Evolutionary conservation across 2,888 invertebrate species (phyloP), one percentile per base, ranked within the genome.

Genomic region (Chymomyza caudatula): DNA sequence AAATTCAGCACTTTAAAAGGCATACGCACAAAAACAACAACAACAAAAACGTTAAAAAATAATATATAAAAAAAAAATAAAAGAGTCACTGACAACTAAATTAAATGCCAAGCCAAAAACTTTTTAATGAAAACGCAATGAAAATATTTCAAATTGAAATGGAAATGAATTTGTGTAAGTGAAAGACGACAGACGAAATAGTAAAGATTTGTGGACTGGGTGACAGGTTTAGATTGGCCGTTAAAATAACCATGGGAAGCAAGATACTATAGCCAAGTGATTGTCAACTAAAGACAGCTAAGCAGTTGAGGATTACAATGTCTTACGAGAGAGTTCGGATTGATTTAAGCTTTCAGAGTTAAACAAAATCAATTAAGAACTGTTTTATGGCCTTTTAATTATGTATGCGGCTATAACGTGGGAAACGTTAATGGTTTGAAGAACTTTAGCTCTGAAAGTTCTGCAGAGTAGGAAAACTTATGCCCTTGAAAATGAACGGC

Each of bases 1-100:
- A 86, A 85, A 83, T 83, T 82, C 82, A 86, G 76, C 83, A 84
- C 82, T 84, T 81, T 58, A 83, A 82, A 86, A 78, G 82, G 82
- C 77, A 81, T 63, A 19, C n/a, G 29, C 70, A 77, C 71, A 59
- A 75, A 69, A 76, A 64, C 60, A 55, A n/a, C n/a, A n/a, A n/a
- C n/a, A n/a, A n/a, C n/a, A n/a, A n/a, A 47, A 61, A 53, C 63
- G 52, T 64, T 63, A 77, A 74, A 73, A 69, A 63, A 62, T 57
- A 47, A 54, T 13, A 3, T 42, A 19, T 29, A 19, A 20, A 37
- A 55, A 29, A 29, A 13, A 51, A 13, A 51, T 19, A 51, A n/a
- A 52, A 6, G 61, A 17, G 20, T 20, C 8, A 23, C n/a, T 47
- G 15, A 51, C 51, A 19, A 17, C 20, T 52, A 43, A 52, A 60